These are phyloP conservation scores for Copidosoma aretas DNA, from an alignment of 2,888 invertebrate genomes.

Conservation along the genomic window DNA sequence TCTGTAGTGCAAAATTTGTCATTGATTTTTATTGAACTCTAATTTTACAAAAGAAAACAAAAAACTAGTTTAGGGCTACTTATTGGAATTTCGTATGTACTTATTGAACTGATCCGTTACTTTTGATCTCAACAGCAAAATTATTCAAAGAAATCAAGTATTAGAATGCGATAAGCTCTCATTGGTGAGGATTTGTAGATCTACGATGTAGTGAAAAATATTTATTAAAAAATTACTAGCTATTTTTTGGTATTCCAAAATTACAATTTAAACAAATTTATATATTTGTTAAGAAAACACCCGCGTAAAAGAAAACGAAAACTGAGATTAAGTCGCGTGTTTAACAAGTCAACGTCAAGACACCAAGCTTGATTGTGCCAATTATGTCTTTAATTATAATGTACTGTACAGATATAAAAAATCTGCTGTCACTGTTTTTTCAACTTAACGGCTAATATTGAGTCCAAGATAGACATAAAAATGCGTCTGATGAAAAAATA, in stretches of 20 bases:
- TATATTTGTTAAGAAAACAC: slow-evolving; percentile 36
- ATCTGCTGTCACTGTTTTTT: too few species aligned
- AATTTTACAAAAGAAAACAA: neutral
- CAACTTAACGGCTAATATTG: neutral
- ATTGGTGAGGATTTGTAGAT: slow-evolving; percentile 6
- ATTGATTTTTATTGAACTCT: neutral
- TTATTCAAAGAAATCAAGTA: neutral
- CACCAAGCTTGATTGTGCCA: neutral
- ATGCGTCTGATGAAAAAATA: too few species aligned
- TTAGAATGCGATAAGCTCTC: slow-evolving; percentile 4
- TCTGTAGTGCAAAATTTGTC: slow-evolving; percentile 2
- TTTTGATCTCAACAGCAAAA: neutral
- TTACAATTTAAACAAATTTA: slow-evolving; percentile 30
- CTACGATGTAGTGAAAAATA: slow-evolving; percentile 25
- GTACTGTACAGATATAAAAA: too few species aligned
- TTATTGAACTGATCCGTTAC: neutral
- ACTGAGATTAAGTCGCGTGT: neutral
- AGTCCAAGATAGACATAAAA: neutral
- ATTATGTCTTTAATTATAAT: slow-evolving; percentile 3
- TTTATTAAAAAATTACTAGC: slow-evolving; percentile 26
- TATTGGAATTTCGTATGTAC: too few species aligned
- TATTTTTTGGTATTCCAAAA: slow-evolving; percentile 32
- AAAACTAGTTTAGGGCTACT: neutral
- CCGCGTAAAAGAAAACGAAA: slow-evolving; percentile 10
- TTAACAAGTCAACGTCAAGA: too few species aligned